Evolutionary conservation across 35 echinoderm and acorn worm species (phyloP).

Genomic region (Apostichopus californicus): DNA sequence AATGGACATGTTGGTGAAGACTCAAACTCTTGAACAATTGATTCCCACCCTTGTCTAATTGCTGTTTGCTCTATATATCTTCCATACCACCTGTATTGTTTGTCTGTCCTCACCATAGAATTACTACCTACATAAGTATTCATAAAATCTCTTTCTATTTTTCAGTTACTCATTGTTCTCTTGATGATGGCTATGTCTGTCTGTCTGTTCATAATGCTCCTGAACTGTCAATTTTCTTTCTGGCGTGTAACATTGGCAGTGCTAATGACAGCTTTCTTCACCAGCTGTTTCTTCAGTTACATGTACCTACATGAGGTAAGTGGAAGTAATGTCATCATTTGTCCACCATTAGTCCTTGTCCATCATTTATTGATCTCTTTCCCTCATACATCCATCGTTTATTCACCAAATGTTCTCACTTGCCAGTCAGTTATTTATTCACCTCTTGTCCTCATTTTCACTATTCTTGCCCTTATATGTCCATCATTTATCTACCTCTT

Average conservation of each 20-base stretch:
- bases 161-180: not conserved
- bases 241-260: not conserved
- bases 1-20: too few relatives aligned
- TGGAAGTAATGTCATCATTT: not conserved
- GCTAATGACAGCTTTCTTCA: not conserved
- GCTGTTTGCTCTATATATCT: not conserved
- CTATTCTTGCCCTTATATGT: too few relatives aligned
- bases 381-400: too few relatives aligned
- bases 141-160: not conserved
- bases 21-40: not conserved
- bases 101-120: not conserved
- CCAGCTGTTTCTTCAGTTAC: not conserved
- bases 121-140: too few relatives aligned
- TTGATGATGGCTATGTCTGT: not conserved
- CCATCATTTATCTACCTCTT: too few relatives aligned
- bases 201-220: not conserved
- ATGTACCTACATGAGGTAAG: not conserved
- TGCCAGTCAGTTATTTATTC: too few relatives aligned
- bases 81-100: not conserved
- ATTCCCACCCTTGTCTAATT: not conserved
- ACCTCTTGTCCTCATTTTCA: too few relatives aligned
- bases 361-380: too few relatives aligned
- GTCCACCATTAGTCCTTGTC: too few relatives aligned
- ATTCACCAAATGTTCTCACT: too few relatives aligned
- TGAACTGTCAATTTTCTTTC: not conserved